These are phyloP conservation scores for Seira musarum DNA, from an alignment of 2,888 invertebrate species.

Conservation along the genomic window DNA sequence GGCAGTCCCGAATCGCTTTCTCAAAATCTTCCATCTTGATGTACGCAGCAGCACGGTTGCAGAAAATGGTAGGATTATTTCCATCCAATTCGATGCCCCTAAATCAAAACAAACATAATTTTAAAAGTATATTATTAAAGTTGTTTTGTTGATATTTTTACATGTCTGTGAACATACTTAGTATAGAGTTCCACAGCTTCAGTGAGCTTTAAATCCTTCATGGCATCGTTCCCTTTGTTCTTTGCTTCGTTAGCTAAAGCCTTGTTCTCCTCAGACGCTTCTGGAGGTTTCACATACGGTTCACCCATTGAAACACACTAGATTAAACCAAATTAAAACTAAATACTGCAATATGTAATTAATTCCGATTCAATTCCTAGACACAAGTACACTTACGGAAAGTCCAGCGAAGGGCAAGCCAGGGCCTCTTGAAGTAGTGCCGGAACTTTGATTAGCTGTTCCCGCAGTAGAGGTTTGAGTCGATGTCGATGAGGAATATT, in stretches of 20 bases:
- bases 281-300: conserved; percentile 69
- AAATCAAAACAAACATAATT: background rate
- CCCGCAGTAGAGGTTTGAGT: too few relatives aligned
- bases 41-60: conserved; percentile 97
- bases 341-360: too few relatives aligned
- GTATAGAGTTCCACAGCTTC: conserved; percentile 91
- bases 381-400: too few relatives aligned
- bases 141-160: background rate
- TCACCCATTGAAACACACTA: conserved; percentile 11
- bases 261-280: conserved; percentile 72
- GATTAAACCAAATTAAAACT: too few relatives aligned
- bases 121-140: background rate
- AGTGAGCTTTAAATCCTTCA: conserved; percentile 85
- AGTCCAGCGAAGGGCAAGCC: too few relatives aligned
- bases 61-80: conserved; percentile 94
- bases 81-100: conserved; percentile 91
- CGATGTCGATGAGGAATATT: too few relatives aligned
- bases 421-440: too few relatives aligned
- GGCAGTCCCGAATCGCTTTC: conserved; percentile 91
- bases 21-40: conserved; percentile 89
- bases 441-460: too few relatives aligned
- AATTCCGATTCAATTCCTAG: too few relatives aligned
- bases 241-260: conserved; percentile 87
- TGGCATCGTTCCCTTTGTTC: conserved; percentile 87
- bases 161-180: conserved; percentile 73